Evolutionary conservation across 2,113 vertebrate genomes (phyloP).

Genomic region (Hemiscyllium ocellatum): DNA sequence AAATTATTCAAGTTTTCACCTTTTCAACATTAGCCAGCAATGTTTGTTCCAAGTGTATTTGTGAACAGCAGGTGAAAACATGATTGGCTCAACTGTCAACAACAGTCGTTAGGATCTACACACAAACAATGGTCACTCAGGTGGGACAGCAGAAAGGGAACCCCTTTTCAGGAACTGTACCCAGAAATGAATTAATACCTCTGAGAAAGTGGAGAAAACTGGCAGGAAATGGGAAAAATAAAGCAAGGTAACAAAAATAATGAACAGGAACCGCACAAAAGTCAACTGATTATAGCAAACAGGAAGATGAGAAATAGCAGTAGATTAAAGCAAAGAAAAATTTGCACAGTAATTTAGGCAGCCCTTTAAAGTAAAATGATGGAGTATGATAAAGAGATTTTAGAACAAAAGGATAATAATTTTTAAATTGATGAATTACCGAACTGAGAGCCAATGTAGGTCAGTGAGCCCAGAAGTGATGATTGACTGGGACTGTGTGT

Average conservation of each 20-base stretch:
- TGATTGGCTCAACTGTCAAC: too few species aligned
- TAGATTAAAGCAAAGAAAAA: neutral
- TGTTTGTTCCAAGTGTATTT: too few species aligned
- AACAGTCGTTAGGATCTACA: too few species aligned
- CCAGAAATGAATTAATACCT: neutral
- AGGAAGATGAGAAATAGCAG: neutral
- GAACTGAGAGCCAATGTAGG: neutral
- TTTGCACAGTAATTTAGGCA: neutral
- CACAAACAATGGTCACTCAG: neutral
- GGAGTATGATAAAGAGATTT: neutral
- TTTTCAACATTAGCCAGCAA: too few species aligned
- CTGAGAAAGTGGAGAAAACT: neutral
- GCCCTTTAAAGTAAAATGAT: neutral
- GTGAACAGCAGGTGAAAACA: too few species aligned
- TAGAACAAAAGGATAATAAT: neutral
- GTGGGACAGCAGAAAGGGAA: neutral
- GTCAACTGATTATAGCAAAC: neutral
- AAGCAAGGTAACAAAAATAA: neutral
- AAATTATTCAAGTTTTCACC: too few species aligned
- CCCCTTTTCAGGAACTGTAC: neutral
- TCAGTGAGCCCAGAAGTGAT: neutral
- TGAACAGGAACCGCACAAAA: neutral
- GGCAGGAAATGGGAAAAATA: neutral
- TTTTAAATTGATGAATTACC: neutral
- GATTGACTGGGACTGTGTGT: neutral